These are phyloP conservation scores for Muscina levida DNA, from an alignment of 2,888 invertebrate species.

Conservation along the genomic window DNA sequence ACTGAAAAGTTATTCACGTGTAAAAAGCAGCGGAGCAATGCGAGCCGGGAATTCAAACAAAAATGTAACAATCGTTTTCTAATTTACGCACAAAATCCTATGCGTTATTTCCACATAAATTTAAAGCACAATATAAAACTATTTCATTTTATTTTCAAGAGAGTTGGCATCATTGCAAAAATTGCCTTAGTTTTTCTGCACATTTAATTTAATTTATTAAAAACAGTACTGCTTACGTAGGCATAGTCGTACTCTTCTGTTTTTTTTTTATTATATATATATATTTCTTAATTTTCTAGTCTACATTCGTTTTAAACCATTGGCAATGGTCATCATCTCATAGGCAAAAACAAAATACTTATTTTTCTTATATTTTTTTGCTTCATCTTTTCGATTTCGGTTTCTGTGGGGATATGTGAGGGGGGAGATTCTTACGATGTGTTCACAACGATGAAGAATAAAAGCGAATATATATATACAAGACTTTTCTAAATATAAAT, in stretches of 20 bases:
- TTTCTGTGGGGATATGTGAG: conserved; percentile 42
- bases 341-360: conserved; percentile 36
- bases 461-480: conserved; percentile 32
- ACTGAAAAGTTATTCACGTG: too few species aligned
- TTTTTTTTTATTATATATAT: conserved; percentile 27
- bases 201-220: conserved; percentile 34
- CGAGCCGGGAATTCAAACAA: too few species aligned
- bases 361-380: conserved; percentile 3
- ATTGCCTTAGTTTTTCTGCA: conserved; percentile 6
- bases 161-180: too few species aligned
- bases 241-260: background rate
- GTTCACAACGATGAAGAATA: conserved; percentile 21
- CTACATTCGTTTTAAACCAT: conserved; percentile 47
- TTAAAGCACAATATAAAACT: too few species aligned
- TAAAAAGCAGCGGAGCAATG: too few species aligned
- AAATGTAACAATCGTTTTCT: too few species aligned
- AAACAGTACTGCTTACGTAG: conserved; percentile 19
- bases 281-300: conserved; percentile 36
- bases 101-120: too few species aligned
- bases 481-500: conserved; percentile 66
- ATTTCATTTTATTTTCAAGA: too few species aligned
- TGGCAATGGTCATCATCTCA: conserved; percentile 53
- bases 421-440: conserved; percentile 21
- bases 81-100: too few species aligned
- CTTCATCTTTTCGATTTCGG: conserved; percentile 28